Conservation (phyloP, 2,113 vertebrate species). For the Thryonomys swinderianus region DNA sequence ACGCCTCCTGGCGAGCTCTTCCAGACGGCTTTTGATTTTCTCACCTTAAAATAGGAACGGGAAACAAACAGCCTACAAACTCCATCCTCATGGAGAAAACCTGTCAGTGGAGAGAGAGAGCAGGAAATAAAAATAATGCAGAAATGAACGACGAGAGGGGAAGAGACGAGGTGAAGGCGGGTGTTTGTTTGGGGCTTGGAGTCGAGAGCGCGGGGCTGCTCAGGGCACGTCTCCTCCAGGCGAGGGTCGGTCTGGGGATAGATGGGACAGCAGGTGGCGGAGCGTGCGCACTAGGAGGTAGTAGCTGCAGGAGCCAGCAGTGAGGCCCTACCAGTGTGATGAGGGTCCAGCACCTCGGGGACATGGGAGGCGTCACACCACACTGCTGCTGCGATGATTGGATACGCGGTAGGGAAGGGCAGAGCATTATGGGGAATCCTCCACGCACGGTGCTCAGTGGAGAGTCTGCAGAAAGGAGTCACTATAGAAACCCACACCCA, state of each 20-base stretch:
- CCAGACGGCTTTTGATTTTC: background rate
- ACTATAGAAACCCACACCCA: too few species aligned
- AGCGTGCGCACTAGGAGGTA: background rate
- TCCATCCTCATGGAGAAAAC: too few species aligned
- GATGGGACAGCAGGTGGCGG: too few species aligned
- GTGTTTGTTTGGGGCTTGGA: too few species aligned
- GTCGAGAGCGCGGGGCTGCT: background rate
- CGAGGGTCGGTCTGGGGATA: too few species aligned
- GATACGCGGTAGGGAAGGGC: background rate
- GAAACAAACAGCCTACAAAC: background rate
- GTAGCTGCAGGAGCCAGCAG: background rate
- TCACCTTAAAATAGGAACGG: background rate
- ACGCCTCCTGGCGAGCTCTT: accelerated
- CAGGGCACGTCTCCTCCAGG: accelerated
- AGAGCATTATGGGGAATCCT: background rate
- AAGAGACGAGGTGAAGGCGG: too few species aligned
- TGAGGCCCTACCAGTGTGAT: background rate
- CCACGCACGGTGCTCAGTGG: too few species aligned
- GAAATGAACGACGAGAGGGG: background rate
- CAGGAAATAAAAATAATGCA: background rate
- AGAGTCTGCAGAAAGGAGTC: background rate
- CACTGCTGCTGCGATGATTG: background rate
- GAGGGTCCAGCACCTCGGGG: background rate
- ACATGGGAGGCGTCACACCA: too few species aligned
- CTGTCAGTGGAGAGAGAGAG: background rate